These are phyloP conservation scores for Muschampia plurimacula DNA, from an alignment of 2,888 invertebrate genomes.

Conservation along the genomic window DNA sequence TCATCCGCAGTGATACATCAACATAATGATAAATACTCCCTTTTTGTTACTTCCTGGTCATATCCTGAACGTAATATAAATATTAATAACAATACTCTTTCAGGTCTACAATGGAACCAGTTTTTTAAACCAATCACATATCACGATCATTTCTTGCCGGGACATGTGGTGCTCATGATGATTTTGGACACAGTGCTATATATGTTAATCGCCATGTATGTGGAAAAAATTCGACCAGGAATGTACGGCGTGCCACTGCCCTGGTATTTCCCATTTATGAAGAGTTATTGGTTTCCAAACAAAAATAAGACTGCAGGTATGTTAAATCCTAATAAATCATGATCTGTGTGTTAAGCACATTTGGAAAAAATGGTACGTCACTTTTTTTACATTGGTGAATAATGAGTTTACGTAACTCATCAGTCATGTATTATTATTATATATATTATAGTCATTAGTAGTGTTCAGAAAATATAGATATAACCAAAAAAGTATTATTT, in stretches of 20 bases:
- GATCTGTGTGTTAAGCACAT: neutral
- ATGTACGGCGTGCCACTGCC: conserved; percentile 93
- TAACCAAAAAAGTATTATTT: too few species aligned
- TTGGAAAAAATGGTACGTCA: neutral
- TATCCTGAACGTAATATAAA: neutral
- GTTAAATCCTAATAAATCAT: conserved; percentile 36
- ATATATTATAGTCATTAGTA: too few species aligned
- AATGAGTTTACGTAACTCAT: neutral
- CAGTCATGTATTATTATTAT: neutral
- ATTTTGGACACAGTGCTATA: conserved; percentile 90
- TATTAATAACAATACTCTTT: neutral
- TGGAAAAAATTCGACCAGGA: conserved; percentile 95
- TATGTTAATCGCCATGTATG: conserved; percentile 91
- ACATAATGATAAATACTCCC: neutral
- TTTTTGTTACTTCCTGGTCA: neutral
- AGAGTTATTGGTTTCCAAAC: conserved; percentile 84
- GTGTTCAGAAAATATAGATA: too few species aligned
- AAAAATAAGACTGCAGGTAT: conserved; percentile 67
- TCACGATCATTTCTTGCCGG: conserved; percentile 90
- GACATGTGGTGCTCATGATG: conserved; percentile 89
- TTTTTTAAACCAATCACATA: conserved; percentile 88
- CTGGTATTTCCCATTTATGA: conserved; percentile 93
- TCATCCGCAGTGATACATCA: too few species aligned
- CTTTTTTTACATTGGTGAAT: neutral
- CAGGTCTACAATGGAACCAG: conserved; percentile 88